phyloP scores from a whole-genome alignment of 2,113 vertebrate genomes.

The Antennarius striatus region DNA sequence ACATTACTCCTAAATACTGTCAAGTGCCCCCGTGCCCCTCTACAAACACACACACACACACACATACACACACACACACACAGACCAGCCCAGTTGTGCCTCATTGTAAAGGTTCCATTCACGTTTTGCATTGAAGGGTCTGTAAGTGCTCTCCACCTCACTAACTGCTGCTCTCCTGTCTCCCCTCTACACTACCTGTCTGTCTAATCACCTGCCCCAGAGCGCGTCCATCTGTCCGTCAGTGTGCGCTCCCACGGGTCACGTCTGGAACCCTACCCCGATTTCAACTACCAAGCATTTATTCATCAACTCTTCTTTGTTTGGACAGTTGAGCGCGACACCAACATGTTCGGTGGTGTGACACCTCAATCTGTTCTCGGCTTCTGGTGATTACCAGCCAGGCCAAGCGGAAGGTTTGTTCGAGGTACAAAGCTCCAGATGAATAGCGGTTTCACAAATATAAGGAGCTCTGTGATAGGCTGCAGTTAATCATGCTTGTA shows the following conservation, averaged over 20 bases:
- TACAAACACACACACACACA: background rate
- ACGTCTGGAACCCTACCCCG: background rate
- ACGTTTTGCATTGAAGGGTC: constrained; percentile 66
- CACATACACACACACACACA: constrained; percentile 24
- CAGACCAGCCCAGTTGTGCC: constrained; percentile 62
- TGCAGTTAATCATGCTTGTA: constrained; percentile 4
- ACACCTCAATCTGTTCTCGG: background rate
- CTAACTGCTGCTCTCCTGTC: constrained; percentile 73
- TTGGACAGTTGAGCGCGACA: background rate
- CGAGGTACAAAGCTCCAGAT: background rate
- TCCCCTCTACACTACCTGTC: background rate
- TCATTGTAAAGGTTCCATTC: constrained; percentile 71
- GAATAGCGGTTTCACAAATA: background rate
- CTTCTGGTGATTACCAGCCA: background rate
- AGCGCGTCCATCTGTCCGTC: constrained; percentile 39
- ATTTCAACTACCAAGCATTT: background rate
- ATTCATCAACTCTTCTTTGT: constrained; percentile 1
- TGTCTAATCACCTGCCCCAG: background rate
- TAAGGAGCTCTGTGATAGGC: background rate
- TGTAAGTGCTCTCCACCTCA: constrained; percentile 79
- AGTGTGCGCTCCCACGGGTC: background rate
- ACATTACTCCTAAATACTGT: constrained; percentile 60
- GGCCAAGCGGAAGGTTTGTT: background rate
- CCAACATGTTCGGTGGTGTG: background rate
- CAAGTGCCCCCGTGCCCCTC: constrained; percentile 33